These are phyloP conservation scores for Drosophila mettleri DNA, from an alignment of 2,888 invertebrate genomes.

Conservation along the genomic window DNA sequence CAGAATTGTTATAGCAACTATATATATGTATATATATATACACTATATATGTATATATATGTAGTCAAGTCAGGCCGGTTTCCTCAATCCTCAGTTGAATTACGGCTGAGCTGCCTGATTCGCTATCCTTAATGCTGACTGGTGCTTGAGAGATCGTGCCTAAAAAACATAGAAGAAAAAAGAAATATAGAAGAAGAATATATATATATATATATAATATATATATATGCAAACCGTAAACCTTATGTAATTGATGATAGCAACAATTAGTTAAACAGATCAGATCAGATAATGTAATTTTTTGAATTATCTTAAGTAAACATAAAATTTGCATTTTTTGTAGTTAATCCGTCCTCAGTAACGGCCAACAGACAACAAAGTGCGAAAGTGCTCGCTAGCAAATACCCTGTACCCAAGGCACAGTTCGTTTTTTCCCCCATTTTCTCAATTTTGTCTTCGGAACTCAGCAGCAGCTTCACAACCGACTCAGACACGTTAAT, in stretches of 20 bases:
- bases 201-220: not conserved
- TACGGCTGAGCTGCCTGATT: slow-evolving; percentile 58
- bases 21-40: not conserved
- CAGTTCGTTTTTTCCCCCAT: slow-evolving; percentile 12
- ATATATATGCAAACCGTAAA: slow-evolving; percentile 2
- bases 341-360: slow-evolving; percentile 64
- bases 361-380: slow-evolving; percentile 51
- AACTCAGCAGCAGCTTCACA: not conserved
- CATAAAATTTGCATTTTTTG: slow-evolving; percentile 53
- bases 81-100: slow-evolving; percentile 57
- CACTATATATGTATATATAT: not conserved
- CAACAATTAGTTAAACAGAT: slow-evolving; percentile 35
- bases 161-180: slow-evolving; percentile 4
- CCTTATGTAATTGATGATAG: slow-evolving; percentile 25
- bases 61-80: slow-evolving; percentile 47
- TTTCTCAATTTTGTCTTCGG: not conserved
- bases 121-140: slow-evolving; percentile 33
- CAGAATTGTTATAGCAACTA: slow-evolving; percentile 6
- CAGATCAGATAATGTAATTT: slow-evolving; percentile 16
- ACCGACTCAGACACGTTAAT: not conserved
- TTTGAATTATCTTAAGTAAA: slow-evolving; percentile 38
- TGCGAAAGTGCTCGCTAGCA: slow-evolving; percentile 28
- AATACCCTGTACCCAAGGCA: slow-evolving; percentile 48
- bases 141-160: slow-evolving; percentile 64
- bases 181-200: not conserved